These are phyloP conservation scores for Excalfactoria chinensis DNA, from an alignment of 2,113 vertebrate species.

Conservation along the genomic window DNA sequence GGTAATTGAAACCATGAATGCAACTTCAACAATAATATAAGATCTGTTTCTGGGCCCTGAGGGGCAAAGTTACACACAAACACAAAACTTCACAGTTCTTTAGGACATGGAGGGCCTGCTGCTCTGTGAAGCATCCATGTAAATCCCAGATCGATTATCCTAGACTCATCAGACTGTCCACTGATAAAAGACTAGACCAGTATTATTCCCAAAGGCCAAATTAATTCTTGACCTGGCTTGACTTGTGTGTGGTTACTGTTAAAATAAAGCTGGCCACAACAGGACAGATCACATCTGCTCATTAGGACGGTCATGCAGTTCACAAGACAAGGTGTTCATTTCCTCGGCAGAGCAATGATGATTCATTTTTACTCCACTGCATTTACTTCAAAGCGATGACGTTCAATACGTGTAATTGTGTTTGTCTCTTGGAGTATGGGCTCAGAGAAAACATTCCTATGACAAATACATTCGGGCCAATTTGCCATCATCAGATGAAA, in stretches of 20 bases:
- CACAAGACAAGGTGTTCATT: neutral
- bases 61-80: neutral
- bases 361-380: slow-evolving; percentile 1
- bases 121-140: neutral
- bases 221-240: neutral
- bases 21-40: neutral
- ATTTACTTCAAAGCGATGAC: neutral
- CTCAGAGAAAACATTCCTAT: slow-evolving; percentile 6
- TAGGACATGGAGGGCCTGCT: neutral
- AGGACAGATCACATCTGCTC: neutral
- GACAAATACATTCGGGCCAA: neutral
- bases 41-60: neutral
- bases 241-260: neutral
- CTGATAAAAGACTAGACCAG: neutral
- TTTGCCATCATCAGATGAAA: neutral
- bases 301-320: neutral
- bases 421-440: slow-evolving; percentile 28
- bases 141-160: neutral
- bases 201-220: neutral
- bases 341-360: neutral
- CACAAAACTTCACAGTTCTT: neutral
- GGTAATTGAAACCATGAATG: neutral
- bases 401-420: neutral
- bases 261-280: neutral
- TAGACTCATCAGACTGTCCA: neutral